Evolutionary conservation across 2,888 invertebrate genomes (phyloP).

Genomic region (Phortica magna): DNA sequence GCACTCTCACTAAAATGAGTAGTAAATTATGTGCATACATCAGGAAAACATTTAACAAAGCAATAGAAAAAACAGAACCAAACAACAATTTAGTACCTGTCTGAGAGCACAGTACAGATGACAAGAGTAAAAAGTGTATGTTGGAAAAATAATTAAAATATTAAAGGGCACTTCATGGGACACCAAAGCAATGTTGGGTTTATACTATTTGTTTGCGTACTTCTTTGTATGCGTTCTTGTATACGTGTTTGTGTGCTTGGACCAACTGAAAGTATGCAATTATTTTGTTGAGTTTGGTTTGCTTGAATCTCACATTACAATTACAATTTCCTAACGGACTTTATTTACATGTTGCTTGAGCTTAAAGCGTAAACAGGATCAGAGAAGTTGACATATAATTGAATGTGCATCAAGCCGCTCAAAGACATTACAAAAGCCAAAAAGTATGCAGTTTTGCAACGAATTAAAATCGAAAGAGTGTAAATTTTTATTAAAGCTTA

Average conservation of each 20-base stretch:
- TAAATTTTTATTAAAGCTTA: too few species aligned
- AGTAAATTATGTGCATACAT: conserved; percentile 13
- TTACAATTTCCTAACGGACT: neutral
- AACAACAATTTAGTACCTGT: conserved; percentile 18
- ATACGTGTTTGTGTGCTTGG: neutral
- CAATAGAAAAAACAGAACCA: neutral
- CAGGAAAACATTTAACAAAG: neutral
- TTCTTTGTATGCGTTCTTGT: neutral
- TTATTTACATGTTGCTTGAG: neutral
- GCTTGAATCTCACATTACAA: neutral
- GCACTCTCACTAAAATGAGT: conserved; percentile 13
- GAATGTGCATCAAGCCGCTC: too few species aligned
- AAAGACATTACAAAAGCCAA: too few species aligned
- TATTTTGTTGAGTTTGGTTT: conserved; percentile 6
- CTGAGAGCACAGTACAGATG: neutral
- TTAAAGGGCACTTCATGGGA: neutral
- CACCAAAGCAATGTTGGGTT: neutral
- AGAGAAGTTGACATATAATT: too few species aligned
- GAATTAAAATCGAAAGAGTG: too few species aligned
- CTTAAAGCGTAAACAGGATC: too few species aligned
- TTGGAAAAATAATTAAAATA: conserved; percentile 16
- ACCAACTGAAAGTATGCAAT: conserved; percentile 36
- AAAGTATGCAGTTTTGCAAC: too few species aligned
- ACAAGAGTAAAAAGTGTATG: neutral
- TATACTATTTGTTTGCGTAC: neutral